Base-by-base conservation (phyloP, 2,797 vertebrate species). In the Protonibea diacanthus region DNA sequence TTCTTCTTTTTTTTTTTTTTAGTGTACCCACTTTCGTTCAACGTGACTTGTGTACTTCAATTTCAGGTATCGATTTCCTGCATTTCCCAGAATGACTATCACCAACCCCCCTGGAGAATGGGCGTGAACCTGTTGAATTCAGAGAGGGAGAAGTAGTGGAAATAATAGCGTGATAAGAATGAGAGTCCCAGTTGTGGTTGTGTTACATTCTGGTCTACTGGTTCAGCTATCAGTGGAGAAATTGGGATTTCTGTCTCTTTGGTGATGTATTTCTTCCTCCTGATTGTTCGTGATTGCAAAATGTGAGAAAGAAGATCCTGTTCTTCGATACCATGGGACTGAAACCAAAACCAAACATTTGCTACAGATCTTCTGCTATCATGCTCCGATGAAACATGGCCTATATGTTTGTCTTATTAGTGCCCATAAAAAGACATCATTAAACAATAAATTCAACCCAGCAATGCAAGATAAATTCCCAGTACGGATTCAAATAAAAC, bases 11-110 rank as follows among this genome's bases (percentile, higher is more conserved):
- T 74, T 80, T 63, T 61, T 76, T 80, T 69, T 77, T 63, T 51
- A 69, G 71, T 58, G 40, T 64, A 21, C 58, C 78, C 76, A 58
- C 82, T 80, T 88, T 76, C 67, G 61, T 82, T 75, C 70, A 69
- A 14, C 27, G 52, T 73, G 86, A 83, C 73, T 77, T 66, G 61
- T 84, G 82, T 76, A 23, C 78, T 81, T 81, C 85, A 84, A 78
- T 91, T 91, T 80, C 78, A 86, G 21, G 25, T 86, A 91, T 89
- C 86, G 89, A 92, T 92, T 87, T 74, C 62, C 47, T 80, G 73
- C 71, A 71, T 86, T 87, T 87, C 80, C 81, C 74, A 79, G 74
- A 86, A 86, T 82, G 78, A 86, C 82, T 84, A 86, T 85, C 63
- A 57, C 20, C 62, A 64, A 65, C 55, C 81, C 56, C 63, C 33